Evolutionary conservation across 2,113 vertebrate species (phyloP), one percentile per base, ranked within the genome.

Genomic region (Erythrocercus mccallii): DNA sequence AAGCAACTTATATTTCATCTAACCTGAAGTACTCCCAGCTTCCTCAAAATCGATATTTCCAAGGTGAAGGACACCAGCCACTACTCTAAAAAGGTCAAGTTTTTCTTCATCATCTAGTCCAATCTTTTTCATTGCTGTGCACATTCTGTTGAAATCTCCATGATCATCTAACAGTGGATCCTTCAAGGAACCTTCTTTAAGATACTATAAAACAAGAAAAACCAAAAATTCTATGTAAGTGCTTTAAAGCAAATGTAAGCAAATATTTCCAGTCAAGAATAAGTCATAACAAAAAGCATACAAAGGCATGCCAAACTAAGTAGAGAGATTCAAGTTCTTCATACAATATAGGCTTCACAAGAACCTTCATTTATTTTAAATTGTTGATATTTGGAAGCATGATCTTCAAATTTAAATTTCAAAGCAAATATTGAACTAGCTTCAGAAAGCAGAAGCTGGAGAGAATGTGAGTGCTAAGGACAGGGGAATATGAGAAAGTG

Each of bases 41-140:
- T 99, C 99, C 95, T 99, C 99, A n/a, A 99, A 99, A 98, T 99
- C 98, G 21, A 99, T 98, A 96, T 99, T 99, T 44, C 99, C 99
- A 76, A 99, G 99, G 94, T 99, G 99, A 86, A 99, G 98, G 65
- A 99, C 99, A 14, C 99, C 99, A 6, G 99, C 99, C 73, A 99
- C 99, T 62, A 99, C 99, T 78, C 99, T 95, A 96, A 99, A 99
- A 86, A 99, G 98, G 96, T 99, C 99, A 78, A 99, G 98, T 91
- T 99, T 99, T 98, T 99, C 99, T 12, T 95, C 97, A 94, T 99
- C 99, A 83, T 98, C 98, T 98, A 99, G 97, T 56, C 99, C 99
- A 85, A 99, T 99, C 97, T 99, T 99, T 97, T 99, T 99, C 99
- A 99, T 99, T 54, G 99, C 99, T 40, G 98, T 98, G 58, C 98